These are phyloP conservation scores for Acrocephalus arundinaceus DNA, from an alignment of 2,113 vertebrate species.

Conservation along the genomic window DNA sequence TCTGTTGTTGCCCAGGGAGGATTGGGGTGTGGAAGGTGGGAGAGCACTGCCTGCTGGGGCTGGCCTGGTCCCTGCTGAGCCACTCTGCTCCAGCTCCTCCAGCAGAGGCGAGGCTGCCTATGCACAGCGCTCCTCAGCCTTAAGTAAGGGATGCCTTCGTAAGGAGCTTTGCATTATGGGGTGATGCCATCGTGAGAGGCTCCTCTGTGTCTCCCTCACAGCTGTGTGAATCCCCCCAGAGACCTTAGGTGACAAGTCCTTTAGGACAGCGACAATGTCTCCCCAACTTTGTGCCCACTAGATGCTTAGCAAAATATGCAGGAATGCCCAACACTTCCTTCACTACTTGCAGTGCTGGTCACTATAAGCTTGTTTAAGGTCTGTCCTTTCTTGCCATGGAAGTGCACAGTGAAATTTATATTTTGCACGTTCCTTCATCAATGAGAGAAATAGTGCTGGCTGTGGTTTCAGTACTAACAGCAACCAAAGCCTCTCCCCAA, in stretches of 20 bases:
- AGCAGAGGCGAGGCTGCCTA: not conserved
- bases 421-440: not conserved
- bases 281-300: accelerated
- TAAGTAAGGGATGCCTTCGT: not conserved
- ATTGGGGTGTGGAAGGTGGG: not conserved
- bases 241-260: not conserved
- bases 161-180: not conserved
- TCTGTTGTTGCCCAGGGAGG: not conserved
- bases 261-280: not conserved
- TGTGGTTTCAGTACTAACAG: not conserved
- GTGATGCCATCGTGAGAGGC: not conserved
- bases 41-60: not conserved
- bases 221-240: not conserved
- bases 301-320: not conserved
- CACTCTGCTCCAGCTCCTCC: not conserved
- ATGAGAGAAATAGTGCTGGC: not conserved
- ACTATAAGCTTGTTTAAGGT: not conserved
- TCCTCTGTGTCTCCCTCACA: not conserved
- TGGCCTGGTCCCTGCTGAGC: not conserved
- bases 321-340: not conserved
- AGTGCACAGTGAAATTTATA: not conserved
- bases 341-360: not conserved
- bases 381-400: not conserved
- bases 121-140: not conserved
- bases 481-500: not conserved